Evolutionary conservation across 2,888 invertebrate genomes (phyloP).

Genomic region (Synergus itoensis): DNA sequence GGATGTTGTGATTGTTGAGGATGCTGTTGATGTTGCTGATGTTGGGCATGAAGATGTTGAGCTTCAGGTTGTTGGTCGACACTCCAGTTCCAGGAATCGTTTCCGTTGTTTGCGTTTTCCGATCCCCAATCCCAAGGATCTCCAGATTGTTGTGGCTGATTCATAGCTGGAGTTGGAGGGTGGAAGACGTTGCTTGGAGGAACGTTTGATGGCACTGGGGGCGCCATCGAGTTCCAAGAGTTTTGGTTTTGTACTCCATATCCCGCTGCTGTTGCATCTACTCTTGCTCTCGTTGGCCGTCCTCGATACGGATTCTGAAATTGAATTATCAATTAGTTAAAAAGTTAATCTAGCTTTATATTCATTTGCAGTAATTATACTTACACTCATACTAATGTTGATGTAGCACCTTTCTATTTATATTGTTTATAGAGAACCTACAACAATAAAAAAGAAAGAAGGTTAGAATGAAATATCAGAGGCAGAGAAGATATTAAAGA

Average conservation of each 20-base stretch:
- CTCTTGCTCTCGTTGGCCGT: slow-evolving; percentile 67
- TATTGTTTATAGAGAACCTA: slow-evolving; percentile 59
- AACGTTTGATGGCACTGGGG: slow-evolving; percentile 58
- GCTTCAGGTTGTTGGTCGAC: slow-evolving; percentile 70
- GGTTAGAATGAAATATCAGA: neutral
- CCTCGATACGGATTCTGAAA: slow-evolving; percentile 75
- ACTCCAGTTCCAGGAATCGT: slow-evolving; percentile 76
- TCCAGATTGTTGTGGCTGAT: slow-evolving; percentile 60
- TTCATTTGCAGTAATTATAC: slow-evolving; percentile 50
- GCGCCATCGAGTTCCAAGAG: slow-evolving; percentile 64
- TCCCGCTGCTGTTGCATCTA: slow-evolving; percentile 64
- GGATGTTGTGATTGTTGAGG: slow-evolving; percentile 45
- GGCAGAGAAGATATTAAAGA: neutral
- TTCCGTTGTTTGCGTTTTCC: slow-evolving; percentile 68
- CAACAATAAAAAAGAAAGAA: slow-evolving; percentile 48
- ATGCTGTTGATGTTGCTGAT: slow-evolving; percentile 51
- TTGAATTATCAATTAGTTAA: slow-evolving; percentile 26
- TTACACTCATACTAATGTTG: slow-evolving; percentile 68
- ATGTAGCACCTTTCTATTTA: slow-evolving; percentile 57
- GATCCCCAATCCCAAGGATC: slow-evolving; percentile 73
- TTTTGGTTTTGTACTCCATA: slow-evolving; percentile 72
- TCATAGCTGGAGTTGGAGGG: slow-evolving; percentile 56
- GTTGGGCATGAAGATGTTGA: slow-evolving; percentile 54
- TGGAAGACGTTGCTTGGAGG: slow-evolving; percentile 59
- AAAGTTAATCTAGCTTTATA: slow-evolving; percentile 17